Base-by-base conservation (phyloP, 2,888 invertebrate genomes). In the Malacosoma neustria region DNA sequence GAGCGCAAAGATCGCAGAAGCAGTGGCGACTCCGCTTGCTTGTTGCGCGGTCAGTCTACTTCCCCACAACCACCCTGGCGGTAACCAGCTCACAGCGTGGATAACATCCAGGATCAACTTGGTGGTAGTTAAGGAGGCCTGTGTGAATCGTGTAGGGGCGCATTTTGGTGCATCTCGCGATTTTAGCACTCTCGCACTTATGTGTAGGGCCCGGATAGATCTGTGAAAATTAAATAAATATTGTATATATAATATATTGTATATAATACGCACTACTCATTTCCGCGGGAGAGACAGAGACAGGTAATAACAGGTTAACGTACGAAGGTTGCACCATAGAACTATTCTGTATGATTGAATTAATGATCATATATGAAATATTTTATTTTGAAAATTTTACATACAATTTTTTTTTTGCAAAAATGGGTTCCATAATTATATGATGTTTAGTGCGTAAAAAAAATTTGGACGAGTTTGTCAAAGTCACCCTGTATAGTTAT, bases 21-120 rank as follows among this genome's bases (percentile, higher is more conserved):
- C 49, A 0, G 74, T 72, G 7, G 80, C 84, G 1, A 72, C 47
- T 0, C 52, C 68, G 13, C 77, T 67, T 0, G 69, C 68, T 3
- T 64, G 65, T 13, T 57, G 50, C 0, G 65, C 54, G 11, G 46
- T 51, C 12, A 96, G 71, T 54, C 88, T 88, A 1, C 91, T 90
- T 12, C 94, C 92, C 96, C 96, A 96, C 34, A 96, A 75, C 69
- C 90, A 90, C 32, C 95, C 94, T 9, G 77, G 72, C 0, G 96
- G 96, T 43, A 96, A 70, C 69, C 94, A 94, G 73, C 91, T 93
- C 3, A 94, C 88, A 0, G 94, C 93, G 69, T 95, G 94, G 0
- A 91, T 75, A 39, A 95, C 88, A 67, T 95, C 94, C 40, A 93
- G 66, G 0, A 74, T 37, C 3, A 76, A 48, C 61, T 86, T 86